Base-by-base conservation (phyloP, 2,797 vertebrate species). In the Echiichthys vipera region DNA sequence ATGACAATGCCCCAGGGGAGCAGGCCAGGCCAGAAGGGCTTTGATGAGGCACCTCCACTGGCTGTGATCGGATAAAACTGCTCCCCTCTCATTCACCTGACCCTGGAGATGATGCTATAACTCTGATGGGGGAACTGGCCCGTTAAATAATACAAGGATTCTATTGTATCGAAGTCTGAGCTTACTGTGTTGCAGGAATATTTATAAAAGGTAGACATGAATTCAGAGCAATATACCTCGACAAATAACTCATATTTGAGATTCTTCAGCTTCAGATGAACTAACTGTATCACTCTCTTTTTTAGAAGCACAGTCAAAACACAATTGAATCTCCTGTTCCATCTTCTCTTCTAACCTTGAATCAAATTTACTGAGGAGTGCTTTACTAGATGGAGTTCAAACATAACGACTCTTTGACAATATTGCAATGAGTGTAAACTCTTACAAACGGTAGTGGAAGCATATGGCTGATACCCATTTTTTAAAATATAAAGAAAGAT, bases 31-130 rank as follows among this genome's bases (percentile, higher is more conserved):
- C 85, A 84, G 83, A 83, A 77, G 87, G 81, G 72, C 87, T 93
- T 91, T 93, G 89, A 93, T 90, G 89, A 88, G 71, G 75, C 82
- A 69, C 84, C 87, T 84, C 72, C 51, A 25, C 76, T 63, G 53
- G 66, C 78, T 88, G 77, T 79, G 85, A 91, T 85, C 45, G 51
- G 71, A 68, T 85, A 88, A 87, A 85, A 81, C 77, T 63, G 71
- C 66, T 71, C 80, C 77, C 20, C 63, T 77, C 80, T 86, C 80
- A 63, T 80, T 85, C 82, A 83, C 74, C 84, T 68, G 61, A 47
- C 55, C 49, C 65, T 55, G 45, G 62, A 78, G 56, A 72, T 47
- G 59, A 81, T 54, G 56, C 64, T 59, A 18, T 36, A 43, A 56
- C 57, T 71, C 61, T 50, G 67, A 58, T 5, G 32, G 25, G 15